Evolutionary conservation across 2,888 invertebrate species (phyloP), one percentile per base, ranked within the genome.

Genomic region (Pristionchus fissidentatus): DNA sequence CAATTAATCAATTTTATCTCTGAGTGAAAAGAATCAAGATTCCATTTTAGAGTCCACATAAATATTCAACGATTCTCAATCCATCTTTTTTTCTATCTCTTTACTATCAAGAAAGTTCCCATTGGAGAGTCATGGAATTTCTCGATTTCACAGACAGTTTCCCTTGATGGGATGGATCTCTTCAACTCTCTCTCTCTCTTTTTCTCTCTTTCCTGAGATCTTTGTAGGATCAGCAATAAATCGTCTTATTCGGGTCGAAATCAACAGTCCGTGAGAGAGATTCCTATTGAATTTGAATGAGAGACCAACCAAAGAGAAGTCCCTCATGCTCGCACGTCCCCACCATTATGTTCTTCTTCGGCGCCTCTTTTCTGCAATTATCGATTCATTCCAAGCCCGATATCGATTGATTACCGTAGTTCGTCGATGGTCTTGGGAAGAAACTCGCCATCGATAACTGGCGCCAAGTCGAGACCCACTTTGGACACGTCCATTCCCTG

Each of bases 261-360:
- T 52, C 43, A 79, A 79, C 38, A 4, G 41, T 10, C 26, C 55
- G 55, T 41, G 79, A 26, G 79, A 79, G n/a, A 4, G 75, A 79
- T 32, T 52, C 38, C 26, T 26, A 1, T 0, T 26, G 41, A 57
- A 57, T 57, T 38, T 57, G 55, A 79, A 79, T 55, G 57, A 81
- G 35, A 29, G 26, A 22, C 73, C 77, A 19, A 77, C 75, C 83
- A 38, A 75, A 83, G 41, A 77, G 46, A 15, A 75, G 57, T 60
- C 62, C 83, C 83, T 90, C 90, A 60, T 87, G 86, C 52, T 89
- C 88, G 84, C 89, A 88, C 0, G 88, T 88, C 73, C 90, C 90
- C 0, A 87, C 85, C 87, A 90, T 87, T n/a, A 86, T 84, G 49
- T 86, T 88, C 84, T 88, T 87, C 46, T 86, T 87, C 8, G 90